These are phyloP conservation scores for Pangasianodon gigas DNA, from an alignment of 2,113 vertebrate species.

Conservation along the genomic window DNA sequence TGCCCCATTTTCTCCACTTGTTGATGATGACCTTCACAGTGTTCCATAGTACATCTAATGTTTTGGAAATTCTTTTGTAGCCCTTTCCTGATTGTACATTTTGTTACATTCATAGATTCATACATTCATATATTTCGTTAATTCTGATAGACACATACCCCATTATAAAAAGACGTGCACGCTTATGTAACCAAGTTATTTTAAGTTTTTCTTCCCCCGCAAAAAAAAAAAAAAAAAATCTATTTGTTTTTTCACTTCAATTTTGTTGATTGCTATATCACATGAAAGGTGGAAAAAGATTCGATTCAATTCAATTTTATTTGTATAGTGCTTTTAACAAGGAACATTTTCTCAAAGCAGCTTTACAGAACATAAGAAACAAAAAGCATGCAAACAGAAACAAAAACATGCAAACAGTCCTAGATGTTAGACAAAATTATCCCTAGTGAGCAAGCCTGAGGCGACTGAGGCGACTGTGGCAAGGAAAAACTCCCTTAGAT, in stretches of 20 bases:
- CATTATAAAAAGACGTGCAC: neutral
- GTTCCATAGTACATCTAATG: neutral
- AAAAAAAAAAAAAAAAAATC: too few species aligned
- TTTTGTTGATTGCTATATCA: neutral
- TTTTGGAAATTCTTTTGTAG: neutral
- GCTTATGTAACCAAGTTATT: neutral
- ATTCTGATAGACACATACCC: neutral
- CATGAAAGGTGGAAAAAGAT: neutral
- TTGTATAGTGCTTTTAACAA: too few species aligned
- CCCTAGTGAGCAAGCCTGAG: too few species aligned
- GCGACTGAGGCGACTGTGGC: too few species aligned
- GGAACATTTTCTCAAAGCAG: too few species aligned
- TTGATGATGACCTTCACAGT: neutral
- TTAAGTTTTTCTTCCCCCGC: neutral
- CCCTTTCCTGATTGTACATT: neutral
- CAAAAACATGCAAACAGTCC: too few species aligned
- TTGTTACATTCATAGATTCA: neutral
- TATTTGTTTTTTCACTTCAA: neutral
- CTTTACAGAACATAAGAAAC: too few species aligned
- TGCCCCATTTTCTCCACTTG: neutral
- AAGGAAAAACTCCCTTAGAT: too few species aligned
- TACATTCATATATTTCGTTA: neutral
- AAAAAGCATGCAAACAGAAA: too few species aligned
- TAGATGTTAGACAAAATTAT: too few species aligned
- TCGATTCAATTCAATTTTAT: too few species aligned